Conservation (phyloP, 2,888 invertebrate species). For the Macaria liturata region DNA sequence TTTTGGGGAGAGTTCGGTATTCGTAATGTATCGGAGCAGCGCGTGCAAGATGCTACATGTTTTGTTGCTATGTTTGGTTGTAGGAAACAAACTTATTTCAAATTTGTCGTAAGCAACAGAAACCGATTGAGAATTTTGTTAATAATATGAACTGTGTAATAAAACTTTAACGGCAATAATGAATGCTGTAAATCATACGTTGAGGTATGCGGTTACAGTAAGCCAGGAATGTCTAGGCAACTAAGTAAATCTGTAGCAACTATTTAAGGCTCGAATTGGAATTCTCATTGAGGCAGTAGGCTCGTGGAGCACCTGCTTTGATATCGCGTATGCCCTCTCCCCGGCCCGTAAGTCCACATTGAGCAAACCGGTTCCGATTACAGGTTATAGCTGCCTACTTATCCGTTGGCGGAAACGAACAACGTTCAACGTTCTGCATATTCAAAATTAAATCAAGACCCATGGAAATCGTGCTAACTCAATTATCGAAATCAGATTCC, state of each 20-base stretch:
- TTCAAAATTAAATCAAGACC: slow-evolving; percentile 42
- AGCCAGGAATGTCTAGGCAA: slow-evolving; percentile 34
- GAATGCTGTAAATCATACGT: slow-evolving; percentile 1
- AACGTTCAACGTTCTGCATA: slow-evolving; percentile 64
- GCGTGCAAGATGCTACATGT: slow-evolving; percentile 9
- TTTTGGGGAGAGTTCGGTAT: slow-evolving; percentile 10
- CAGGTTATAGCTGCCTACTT: slow-evolving; percentile 79
- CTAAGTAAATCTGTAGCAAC: slow-evolving; percentile 62
- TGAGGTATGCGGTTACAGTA: slow-evolving; percentile 7
- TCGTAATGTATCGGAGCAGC: not conserved
- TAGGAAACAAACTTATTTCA: too few relatives aligned
- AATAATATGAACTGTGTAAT: too few relatives aligned
- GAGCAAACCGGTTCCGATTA: slow-evolving; percentile 80
- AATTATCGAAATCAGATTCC: slow-evolving; percentile 24
- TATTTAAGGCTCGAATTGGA: slow-evolving; percentile 70
- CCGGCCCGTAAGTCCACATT: slow-evolving; percentile 76
- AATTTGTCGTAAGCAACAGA: too few relatives aligned
- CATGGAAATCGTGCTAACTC: slow-evolving; percentile 28
- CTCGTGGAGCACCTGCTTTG: slow-evolving; percentile 79
- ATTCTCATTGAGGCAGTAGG: slow-evolving; percentile 79
- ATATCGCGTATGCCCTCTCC: slow-evolving; percentile 78
- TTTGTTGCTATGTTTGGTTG: not conserved
- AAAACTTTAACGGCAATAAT: not conserved
- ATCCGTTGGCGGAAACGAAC: slow-evolving; percentile 80
- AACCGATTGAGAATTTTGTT: too few relatives aligned